phyloP scores from a whole-genome alignment of 2,113 vertebrate species.

The Prochilodus magdalenae region DNA sequence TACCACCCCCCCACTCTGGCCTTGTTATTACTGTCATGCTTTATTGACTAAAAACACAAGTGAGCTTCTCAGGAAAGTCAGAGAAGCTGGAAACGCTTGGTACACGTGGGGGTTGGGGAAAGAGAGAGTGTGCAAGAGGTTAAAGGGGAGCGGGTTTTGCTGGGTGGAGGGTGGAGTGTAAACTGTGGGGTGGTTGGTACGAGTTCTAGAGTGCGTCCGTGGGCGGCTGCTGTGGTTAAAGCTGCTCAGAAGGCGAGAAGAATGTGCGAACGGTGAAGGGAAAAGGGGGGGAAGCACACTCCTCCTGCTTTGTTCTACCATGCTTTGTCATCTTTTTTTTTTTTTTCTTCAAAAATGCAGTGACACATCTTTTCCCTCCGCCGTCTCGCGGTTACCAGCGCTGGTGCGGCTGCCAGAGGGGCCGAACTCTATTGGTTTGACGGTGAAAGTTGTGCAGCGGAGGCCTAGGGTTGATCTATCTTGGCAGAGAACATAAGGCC shows the following conservation, averaged over 20 bases:
- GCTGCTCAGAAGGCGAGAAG: conserved; percentile 21
- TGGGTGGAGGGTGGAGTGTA: conserved; percentile 24
- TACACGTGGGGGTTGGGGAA: not conserved
- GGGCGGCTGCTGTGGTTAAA: conserved; percentile 65
- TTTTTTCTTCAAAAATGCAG: conserved; percentile 21
- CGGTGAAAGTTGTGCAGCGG: not conserved
- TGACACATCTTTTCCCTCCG: conserved; percentile 33
- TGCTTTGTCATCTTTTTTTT: conserved; percentile 48
- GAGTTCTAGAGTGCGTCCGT: conserved; percentile 55
- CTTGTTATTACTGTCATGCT: not conserved
- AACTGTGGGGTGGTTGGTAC: conserved; percentile 11
- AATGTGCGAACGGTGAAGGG: conserved; percentile 31
- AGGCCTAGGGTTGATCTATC: not conserved
- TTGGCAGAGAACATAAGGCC: not conserved
- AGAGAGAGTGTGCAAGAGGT: not conserved
- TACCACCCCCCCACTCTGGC: not conserved
- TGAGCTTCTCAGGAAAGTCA: not conserved
- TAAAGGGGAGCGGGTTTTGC: conserved; percentile 11
- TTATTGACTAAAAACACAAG: conserved; percentile 19
- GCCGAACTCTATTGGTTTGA: not conserved
- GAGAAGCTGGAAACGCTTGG: conserved; percentile 30
- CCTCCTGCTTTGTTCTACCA: not conserved
- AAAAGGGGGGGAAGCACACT: conserved; percentile 23
- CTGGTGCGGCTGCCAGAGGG: not conserved
- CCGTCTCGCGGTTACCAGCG: not conserved